A percentile compares a stretch with the other conserved stretches of the same genome.
phyloP scores from a whole-genome alignment of 2,113 vertebrate species.

The Poeciliopsis prolifica region DNA sequence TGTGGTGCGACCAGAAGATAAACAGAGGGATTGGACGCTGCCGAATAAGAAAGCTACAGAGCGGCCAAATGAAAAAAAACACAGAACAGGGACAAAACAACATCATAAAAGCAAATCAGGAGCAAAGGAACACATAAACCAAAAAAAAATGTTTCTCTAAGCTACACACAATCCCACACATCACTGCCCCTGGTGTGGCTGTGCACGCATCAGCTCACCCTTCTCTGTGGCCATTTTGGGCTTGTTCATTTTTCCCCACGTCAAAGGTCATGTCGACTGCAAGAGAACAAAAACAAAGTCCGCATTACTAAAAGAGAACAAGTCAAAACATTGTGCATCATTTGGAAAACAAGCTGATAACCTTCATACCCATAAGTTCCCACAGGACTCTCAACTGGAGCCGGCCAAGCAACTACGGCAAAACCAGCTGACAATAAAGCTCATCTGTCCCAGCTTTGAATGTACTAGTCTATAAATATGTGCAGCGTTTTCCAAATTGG shows the following conservation, averaged over 20 bases:
- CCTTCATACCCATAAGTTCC: constrained; percentile 12
- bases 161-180: neutral
- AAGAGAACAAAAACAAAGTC: constrained; percentile 45
- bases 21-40: neutral
- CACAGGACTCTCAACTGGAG: neutral
- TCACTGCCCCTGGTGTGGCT: constrained; percentile 3
- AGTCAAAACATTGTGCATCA: constrained; percentile 3
- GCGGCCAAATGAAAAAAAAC: too few species aligned
- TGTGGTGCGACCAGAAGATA: neutral
- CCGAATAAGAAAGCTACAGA: too few species aligned
- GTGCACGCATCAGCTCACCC: constrained; percentile 79
- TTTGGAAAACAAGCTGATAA: constrained; percentile 17
- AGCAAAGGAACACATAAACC: neutral
- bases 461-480: constrained; percentile 3
- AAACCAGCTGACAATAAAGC: constrained; percentile 25
- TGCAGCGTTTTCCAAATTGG: neutral
- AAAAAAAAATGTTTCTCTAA: neutral
- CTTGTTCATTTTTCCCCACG: constrained; percentile 89
- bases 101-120: constrained; percentile 3
- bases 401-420: constrained; percentile 1
- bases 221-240: constrained; percentile 90
- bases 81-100: neutral
- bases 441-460: constrained; percentile 22
- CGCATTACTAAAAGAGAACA: constrained; percentile 1
- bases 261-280: constrained; percentile 82